Evolutionary conservation across 2,888 invertebrate species (phyloP), one percentile per base, ranked within the genome.

Genomic region (Papilio protenor): DNA sequence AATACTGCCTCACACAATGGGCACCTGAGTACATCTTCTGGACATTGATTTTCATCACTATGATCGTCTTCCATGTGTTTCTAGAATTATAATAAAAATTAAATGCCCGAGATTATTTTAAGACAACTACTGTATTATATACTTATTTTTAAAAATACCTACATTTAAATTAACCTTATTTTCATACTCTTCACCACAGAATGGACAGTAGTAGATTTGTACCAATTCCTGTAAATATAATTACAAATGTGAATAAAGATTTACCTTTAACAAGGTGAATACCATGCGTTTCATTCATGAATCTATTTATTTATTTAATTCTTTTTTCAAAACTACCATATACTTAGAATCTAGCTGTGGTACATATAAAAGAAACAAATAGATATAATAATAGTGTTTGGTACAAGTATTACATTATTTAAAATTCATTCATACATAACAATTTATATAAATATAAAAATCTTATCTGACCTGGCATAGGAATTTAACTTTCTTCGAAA

Each of bases 101-200:
- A 72, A 55, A 21, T 40, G 2, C 2, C 23, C 10, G 10, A 40
- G 10, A 59, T 73, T 45, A 14, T 21, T 27, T 52, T 3, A 49
- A 6, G 14, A 21, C 47, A 52, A 14, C 12, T 27, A 14, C 49
- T 12, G 18, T 52, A 55, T 21, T 23, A 40, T 59, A 45, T 47
- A 52, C 49, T 69, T 45, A 73, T 70, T 49, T 18, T 55, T 47
- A 49, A 27, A 47, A 40, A 73, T 82, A 93, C 92, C 90, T 89
- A 95, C 95, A 88, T 95, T 95, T 81, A 96, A 89, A 89, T 96
- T 96, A 77, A 96, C 96, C 88, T 96, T 96, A 78, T 96, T 95
- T 71, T 96, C 94, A 87, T 96, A 96, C 85, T 96, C 96, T 78
- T 95, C 95, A 21, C 96, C 96, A 88, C 96, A 96, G 82, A 96